phyloP scores from a whole-genome alignment of 2,113 vertebrate genomes.

The Rhizomys pruinosus region DNA sequence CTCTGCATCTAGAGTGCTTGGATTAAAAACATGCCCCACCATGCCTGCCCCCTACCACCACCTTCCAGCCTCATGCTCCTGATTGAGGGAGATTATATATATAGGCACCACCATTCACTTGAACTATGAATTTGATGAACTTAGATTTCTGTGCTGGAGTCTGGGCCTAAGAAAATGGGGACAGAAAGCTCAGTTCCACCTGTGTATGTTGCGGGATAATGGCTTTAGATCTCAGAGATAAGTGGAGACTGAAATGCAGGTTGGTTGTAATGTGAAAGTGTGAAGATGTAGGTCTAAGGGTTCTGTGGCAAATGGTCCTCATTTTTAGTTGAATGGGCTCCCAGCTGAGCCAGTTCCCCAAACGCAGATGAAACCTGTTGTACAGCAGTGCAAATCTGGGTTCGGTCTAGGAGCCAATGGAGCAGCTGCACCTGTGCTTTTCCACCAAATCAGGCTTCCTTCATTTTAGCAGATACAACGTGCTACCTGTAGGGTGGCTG shows the following conservation, averaged over 20 bases:
- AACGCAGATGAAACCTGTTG: neutral
- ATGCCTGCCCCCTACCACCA: no score
- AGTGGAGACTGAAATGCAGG: neutral
- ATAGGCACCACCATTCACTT: neutral
- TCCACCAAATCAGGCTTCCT: neutral
- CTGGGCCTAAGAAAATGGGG: neutral
- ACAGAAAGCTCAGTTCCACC: neutral
- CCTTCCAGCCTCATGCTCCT: no score
- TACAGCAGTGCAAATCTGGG: neutral
- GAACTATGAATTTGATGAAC: neutral
- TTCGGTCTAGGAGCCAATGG: neutral
- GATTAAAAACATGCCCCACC: neutral
- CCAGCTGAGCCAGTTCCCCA: neutral
- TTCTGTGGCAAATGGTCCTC: neutral
- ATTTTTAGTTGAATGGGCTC: neutral
- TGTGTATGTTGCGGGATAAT: neutral
- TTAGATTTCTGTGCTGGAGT: neutral
- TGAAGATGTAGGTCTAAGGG: neutral
- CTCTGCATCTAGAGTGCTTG: neutral
- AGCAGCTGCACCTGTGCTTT: neutral
- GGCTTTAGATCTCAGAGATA: neutral
- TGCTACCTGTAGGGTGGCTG: neutral
- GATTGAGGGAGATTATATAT: neutral
- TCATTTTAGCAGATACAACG: neutral
- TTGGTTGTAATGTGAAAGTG: conserved; percentile 19